phyloP scores from a whole-genome alignment of 2,113 vertebrate genomes.

The Empidonax alnorum region DNA sequence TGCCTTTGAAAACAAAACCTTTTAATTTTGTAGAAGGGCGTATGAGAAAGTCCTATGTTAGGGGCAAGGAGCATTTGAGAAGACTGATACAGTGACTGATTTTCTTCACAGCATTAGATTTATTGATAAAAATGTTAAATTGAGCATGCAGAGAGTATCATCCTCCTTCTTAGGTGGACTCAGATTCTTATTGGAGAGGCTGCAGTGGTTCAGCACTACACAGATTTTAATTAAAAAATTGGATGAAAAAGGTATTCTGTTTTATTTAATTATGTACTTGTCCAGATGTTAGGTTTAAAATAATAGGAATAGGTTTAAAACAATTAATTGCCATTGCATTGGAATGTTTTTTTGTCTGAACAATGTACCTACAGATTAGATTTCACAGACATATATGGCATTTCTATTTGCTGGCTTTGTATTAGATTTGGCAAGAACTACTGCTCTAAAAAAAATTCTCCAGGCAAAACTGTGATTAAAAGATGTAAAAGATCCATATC shows the following conservation, averaged over 20 bases:
- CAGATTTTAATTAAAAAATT: background rate
- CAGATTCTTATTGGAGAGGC: background rate
- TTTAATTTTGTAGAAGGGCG: background rate
- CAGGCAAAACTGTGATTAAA: conserved; percentile 32
- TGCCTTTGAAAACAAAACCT: background rate
- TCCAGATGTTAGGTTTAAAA: background rate
- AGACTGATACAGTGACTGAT: background rate
- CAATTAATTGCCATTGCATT: background rate
- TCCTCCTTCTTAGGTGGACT: background rate
- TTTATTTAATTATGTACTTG: background rate
- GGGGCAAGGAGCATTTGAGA: background rate
- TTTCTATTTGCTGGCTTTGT: background rate
- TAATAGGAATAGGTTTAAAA: background rate
- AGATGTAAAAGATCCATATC: conserved; percentile 3
- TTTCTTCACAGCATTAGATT: background rate
- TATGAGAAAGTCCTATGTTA: background rate
- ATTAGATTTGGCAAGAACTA: background rate
- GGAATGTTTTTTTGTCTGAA: background rate
- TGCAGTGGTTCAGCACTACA: background rate
- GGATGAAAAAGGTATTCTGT: background rate
- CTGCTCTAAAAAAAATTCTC: background rate
- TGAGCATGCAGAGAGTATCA: background rate
- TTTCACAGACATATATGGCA: background rate
- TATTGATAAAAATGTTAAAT: background rate
- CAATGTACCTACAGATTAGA: background rate